These are phyloP conservation scores for Neodiprion pinetum DNA, from an alignment of 1,140 invertebrate species.

Conservation along the genomic window DNA sequence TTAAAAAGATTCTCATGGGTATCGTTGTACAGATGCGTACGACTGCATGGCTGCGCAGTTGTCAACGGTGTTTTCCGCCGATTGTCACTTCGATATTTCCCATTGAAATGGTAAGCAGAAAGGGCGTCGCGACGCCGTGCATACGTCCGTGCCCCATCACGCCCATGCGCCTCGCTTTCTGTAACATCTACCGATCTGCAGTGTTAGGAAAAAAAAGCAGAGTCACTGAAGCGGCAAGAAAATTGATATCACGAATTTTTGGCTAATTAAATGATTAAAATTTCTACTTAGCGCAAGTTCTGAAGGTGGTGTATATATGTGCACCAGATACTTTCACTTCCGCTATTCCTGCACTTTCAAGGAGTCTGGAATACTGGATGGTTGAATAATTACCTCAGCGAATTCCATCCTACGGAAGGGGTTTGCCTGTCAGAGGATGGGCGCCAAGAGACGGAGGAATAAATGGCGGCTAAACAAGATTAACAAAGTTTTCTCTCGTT, in stretches of 20 bases:
- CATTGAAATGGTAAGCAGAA: conserved; percentile 55
- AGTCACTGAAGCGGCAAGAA: too few species aligned
- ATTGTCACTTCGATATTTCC: conserved; percentile 46
- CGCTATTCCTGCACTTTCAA: too few species aligned
- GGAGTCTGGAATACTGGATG: too few species aligned
- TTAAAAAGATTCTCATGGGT: conserved; percentile 52
- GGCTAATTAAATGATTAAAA: too few species aligned
- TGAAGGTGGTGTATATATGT: too few species aligned
- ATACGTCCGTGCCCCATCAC: conserved; percentile 32
- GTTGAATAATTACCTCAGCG: too few species aligned
- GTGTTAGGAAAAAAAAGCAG: too few species aligned
- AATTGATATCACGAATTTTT: too few species aligned
- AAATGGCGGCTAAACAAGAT: neutral
- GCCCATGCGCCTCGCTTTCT: conserved; percentile 43
- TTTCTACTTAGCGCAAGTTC: too few species aligned
- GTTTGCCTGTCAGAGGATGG: too few species aligned
- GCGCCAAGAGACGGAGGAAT: neutral
- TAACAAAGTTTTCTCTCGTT: neutral
- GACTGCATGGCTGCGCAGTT: neutral
- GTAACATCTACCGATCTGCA: conserved; percentile 17
- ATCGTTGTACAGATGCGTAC: conserved; percentile 43
- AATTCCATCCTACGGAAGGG: too few species aligned
- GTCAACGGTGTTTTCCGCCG: conserved; percentile 32
- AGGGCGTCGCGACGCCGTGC: conserved; percentile 40
- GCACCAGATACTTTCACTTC: too few species aligned